These are phyloP conservation scores for Streblospio benedicti DNA, from an alignment of 1,140 invertebrate species.

Conservation along the genomic window DNA sequence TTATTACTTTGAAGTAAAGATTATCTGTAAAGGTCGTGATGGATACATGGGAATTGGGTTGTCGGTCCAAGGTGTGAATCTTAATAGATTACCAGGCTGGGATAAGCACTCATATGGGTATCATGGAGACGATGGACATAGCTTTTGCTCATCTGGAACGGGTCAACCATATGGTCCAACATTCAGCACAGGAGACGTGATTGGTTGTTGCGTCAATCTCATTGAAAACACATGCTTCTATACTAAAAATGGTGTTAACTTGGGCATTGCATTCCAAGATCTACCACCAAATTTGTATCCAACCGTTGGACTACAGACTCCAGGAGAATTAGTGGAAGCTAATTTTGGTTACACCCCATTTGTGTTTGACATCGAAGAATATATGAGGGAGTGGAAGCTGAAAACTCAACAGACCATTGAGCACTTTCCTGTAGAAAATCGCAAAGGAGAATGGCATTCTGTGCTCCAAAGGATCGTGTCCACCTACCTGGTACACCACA, in stretches of 20 bases:
- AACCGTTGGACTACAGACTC: slow-evolving; percentile 95
- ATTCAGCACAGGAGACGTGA: slow-evolving; percentile 90
- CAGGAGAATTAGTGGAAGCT: slow-evolving; percentile 93
- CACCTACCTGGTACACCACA: slow-evolving; percentile 93
- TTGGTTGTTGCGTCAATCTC: slow-evolving; percentile 96
- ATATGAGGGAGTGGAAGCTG: slow-evolving; percentile 75
- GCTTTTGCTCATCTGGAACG: slow-evolving; percentile 92
- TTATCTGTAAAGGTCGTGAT: slow-evolving; percentile 94
- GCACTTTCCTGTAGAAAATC: slow-evolving; percentile 75
- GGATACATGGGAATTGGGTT: slow-evolving; percentile 99
- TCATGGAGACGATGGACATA: slow-evolving; percentile 98
- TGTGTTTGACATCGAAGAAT: slow-evolving; percentile 94
- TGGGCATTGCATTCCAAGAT: slow-evolving; percentile 64
- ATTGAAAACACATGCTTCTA: slow-evolving; percentile 98
- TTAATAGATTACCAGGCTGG: slow-evolving; percentile 95
- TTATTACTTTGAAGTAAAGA: slow-evolving; percentile 99
- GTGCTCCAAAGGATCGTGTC: slow-evolving; percentile 92
- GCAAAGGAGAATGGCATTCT: slow-evolving; percentile 81
- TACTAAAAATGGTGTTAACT: slow-evolving; percentile 96
- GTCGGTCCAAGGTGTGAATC: slow-evolving; percentile 87
- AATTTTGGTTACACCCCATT: slow-evolving; percentile 98
- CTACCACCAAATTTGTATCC: slow-evolving; percentile 95
- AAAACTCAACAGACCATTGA: slow-evolving; percentile 73
- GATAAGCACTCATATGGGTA: slow-evolving; percentile 99
- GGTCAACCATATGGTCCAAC: slow-evolving; percentile 97